These are phyloP conservation scores for Peromyscus polionotus DNA, from an alignment of 2,113 vertebrate genomes.

Conservation along the genomic window DNA sequence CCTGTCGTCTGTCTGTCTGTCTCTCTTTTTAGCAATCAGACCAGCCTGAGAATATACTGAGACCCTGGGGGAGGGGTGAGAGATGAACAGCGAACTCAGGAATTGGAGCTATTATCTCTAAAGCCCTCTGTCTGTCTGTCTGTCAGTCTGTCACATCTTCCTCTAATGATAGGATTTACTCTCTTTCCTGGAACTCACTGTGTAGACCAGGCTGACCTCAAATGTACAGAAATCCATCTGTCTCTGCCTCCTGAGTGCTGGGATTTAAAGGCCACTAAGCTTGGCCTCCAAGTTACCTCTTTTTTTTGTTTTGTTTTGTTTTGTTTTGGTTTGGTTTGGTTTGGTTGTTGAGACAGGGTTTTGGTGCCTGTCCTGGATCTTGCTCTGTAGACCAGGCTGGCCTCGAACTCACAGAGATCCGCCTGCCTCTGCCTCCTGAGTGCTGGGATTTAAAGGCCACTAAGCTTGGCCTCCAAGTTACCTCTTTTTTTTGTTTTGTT, in stretches of 20 bases:
- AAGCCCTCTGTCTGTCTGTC: not conserved
- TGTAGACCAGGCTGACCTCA: not conserved
- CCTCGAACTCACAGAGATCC: not conserved
- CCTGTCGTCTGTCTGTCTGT: not conserved
- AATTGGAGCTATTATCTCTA: rapidly evolving
- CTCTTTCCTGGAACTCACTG: not conserved
- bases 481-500: too few relatives aligned
- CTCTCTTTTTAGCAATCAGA: not conserved
- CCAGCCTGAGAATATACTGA: not conserved
- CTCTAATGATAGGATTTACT: not conserved
- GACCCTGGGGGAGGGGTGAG: not conserved
- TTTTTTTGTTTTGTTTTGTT: too few relatives aligned
- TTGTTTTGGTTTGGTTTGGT: too few relatives aligned
- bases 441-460: not conserved
- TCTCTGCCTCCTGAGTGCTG: not conserved
- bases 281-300: too few relatives aligned
- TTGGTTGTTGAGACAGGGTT: too few relatives aligned
- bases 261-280: not conserved
- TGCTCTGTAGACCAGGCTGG: not conserved
- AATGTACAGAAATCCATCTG: not conserved
- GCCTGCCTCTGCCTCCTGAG: not conserved
- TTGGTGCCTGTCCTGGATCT: not conserved
- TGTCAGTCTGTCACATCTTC: too few relatives aligned
- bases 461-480: not conserved
- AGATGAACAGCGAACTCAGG: not conserved